Evolutionary conservation across 2,113 vertebrate species (phyloP), one percentile per base, ranked within the genome.

Genomic region (Sturnus vulgaris): DNA sequence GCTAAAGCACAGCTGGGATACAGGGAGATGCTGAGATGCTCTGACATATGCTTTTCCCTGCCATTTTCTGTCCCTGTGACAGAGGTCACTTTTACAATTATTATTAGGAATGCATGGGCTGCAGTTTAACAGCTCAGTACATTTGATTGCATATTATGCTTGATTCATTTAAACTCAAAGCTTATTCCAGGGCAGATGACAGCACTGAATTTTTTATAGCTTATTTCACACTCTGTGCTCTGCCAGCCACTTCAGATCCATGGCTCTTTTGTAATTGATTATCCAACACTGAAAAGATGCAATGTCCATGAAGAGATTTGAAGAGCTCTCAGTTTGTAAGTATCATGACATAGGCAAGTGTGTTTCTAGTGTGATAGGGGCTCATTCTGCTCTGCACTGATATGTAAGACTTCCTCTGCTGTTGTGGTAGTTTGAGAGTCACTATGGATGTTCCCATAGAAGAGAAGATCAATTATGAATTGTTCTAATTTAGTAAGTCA

Each of bases 181-280:
- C 56, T 70, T 90, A 64, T 86, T 92, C 65, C 88, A 90, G 40
- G 53, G 52, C 52, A 96, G 72, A 83, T n/a, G 93, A 56, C 15
- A 88, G 61, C 57, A 78, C 44, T 73, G 76, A 88, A 47, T 93
- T 86, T 95, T 96, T 92, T 92, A 93, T 78, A 75, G 64, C 68
- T 95, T 88, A 86, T 95, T 94, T 95, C 88, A 95, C 76, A 94
- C 75, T 60, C 55, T 30, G 47, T 79, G 79, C 80, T 92, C 71
- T 93, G 79, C 79, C 80, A 94, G 33, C 52, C 65, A 66, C 66
- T 94, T 93, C 84, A 86, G 52, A 90, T 71, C 63, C 57, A 28
- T 76, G 75, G 13, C 59, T 87, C 42, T 88, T 96, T 81, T 69
- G n/a, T 85, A 94, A 92, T 35, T 70, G 77, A 92, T 94, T 95